A percentile compares a stretch with the other conserved stretches of the same genome.
phyloP scores from a whole-genome alignment of 2,113 vertebrate genomes.

The Lanius ludovicianus region DNA sequence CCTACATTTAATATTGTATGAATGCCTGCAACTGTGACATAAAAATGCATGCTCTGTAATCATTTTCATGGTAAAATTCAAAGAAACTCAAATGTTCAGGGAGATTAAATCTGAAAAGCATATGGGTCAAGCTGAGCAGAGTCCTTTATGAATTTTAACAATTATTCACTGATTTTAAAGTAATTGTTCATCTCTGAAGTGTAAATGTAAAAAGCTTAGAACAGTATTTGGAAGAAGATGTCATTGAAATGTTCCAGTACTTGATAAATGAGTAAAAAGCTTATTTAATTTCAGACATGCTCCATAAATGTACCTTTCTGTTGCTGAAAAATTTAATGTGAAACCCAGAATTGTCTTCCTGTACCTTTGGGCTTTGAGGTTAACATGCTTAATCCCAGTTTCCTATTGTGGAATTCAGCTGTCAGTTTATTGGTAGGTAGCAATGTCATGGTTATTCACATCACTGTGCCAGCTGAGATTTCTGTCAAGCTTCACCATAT shows the following conservation, averaged over 20 bases:
- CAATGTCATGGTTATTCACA: slow-evolving; percentile 28
- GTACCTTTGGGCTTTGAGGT: background rate
- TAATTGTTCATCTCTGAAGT: slow-evolving; percentile 9
- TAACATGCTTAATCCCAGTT: slow-evolving; percentile 25
- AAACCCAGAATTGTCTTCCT: background rate
- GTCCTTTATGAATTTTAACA: slow-evolving; percentile 19
- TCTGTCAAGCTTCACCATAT: background rate
- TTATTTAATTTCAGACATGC: slow-evolving; percentile 9
- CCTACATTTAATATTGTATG: background rate
- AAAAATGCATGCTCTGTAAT: background rate
- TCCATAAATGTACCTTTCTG: background rate
- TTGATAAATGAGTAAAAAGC: slow-evolving; percentile 4
- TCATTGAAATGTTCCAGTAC: background rate
- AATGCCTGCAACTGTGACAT: background rate
- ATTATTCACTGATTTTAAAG: slow-evolving; percentile 27
- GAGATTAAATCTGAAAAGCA: slow-evolving; percentile 1
- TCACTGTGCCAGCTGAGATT: slow-evolving; percentile 11
- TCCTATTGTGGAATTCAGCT: slow-evolving; percentile 25
- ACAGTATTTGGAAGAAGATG: background rate
- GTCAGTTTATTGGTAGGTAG: slow-evolving; percentile 1
- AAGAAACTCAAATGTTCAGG: background rate
- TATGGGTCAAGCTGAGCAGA: background rate
- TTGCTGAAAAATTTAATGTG: background rate
- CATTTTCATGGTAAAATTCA: slow-evolving; percentile 1
- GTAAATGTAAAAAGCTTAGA: background rate